Evolutionary conservation across 2,797 vertebrate species (phyloP).

Genomic region (Brachymystax lenok): DNA sequence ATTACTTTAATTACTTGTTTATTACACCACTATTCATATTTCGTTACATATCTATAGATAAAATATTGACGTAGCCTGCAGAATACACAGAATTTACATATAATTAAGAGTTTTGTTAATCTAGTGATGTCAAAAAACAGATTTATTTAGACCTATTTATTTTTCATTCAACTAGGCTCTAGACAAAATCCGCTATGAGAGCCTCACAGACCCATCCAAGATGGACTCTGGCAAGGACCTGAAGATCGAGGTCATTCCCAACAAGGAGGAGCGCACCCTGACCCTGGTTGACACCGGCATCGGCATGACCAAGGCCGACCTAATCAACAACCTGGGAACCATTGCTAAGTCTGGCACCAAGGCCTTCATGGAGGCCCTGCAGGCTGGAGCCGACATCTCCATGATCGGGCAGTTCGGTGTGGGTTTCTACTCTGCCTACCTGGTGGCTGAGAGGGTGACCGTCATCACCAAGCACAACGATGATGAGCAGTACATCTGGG

Average conservation of each 20-base stretch:
- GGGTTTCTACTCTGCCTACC: conserved; percentile 70
- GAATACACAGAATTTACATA: conserved; percentile 1
- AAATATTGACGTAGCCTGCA: not conserved
- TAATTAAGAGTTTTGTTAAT: not conserved
- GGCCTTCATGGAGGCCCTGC: conserved; percentile 61
- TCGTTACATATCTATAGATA: not conserved
- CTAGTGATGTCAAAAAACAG: too few relatives aligned
- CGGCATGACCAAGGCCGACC: conserved; percentile 67
- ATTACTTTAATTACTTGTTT: not conserved
- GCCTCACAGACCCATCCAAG: conserved; percentile 87
- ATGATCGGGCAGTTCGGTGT: conserved; percentile 64
- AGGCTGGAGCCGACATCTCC: conserved; percentile 66
- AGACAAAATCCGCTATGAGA: conserved; percentile 91
- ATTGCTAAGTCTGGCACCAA: conserved; percentile 64
- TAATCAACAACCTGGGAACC: conserved; percentile 67
- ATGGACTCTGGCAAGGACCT: conserved; percentile 87
- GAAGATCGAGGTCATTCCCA: conserved; percentile 87
- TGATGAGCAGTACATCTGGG: conserved; percentile 64
- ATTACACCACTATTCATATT: not conserved
- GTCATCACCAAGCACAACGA: conserved; percentile 68
- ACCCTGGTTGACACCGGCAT: conserved; percentile 68
- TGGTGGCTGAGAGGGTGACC: conserved; percentile 60
- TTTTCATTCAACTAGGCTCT: conserved; percentile 73
- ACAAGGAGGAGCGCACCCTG: conserved; percentile 85
- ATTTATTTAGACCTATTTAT: not conserved